A percentile compares a stretch with the other conserved stretches of the same genome.
phyloP scores from a whole-genome alignment of 35 echinoderm and acorn worm genomes.

The Ptychodera flava region DNA sequence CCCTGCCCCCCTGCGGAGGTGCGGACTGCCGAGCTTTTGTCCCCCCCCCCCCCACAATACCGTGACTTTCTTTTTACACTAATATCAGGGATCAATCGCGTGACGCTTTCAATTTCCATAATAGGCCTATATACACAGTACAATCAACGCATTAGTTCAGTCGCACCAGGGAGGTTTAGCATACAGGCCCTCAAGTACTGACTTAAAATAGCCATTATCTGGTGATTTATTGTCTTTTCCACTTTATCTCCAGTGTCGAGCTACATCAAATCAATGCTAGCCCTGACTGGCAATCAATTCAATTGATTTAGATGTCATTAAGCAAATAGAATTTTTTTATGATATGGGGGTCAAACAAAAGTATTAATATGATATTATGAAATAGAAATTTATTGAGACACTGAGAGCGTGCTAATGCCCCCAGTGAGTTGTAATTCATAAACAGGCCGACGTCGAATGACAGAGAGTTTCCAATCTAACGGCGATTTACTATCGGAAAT shows the following conservation, averaged over 20 bases:
- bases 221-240: neutral
- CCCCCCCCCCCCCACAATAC: neutral
- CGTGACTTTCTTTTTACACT: neutral
- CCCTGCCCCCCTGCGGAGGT: neutral
- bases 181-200: neutral
- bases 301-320: conserved; percentile 2
- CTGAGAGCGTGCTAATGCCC: neutral
- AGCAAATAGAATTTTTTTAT: neutral
- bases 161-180: neutral
- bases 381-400: conserved; percentile 2
- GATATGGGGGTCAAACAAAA: neutral
- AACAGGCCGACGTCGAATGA: neutral
- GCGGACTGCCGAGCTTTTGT: neutral
- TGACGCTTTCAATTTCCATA: neutral
- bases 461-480: neutral
- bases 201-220: neutral
- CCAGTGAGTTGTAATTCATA: neutral
- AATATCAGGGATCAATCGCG: neutral
- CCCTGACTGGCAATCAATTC: neutral
- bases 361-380: neutral
- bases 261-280: neutral
- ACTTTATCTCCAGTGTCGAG: neutral
- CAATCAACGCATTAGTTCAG: neutral
- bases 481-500: neutral
- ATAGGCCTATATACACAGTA: neutral